Percentiles rank a stretch among this genome's conserved stretches.
phyloP scores from a whole-genome alignment of 2,888 invertebrate genomes.

The Marronus borbonicus region DNA sequence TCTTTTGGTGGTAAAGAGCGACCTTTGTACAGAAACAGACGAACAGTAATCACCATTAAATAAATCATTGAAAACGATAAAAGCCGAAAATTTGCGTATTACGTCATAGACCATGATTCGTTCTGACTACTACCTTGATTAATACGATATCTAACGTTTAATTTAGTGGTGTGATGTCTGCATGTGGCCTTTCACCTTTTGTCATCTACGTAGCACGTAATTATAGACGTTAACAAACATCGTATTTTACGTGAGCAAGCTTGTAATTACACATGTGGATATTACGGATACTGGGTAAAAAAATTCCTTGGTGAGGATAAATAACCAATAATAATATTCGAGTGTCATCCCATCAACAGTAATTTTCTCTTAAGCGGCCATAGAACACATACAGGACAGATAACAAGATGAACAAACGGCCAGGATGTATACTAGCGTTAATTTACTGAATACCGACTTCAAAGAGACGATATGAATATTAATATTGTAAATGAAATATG shows the following conservation, averaged over 20 bases:
- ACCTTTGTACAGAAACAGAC: not conserved
- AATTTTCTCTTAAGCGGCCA: not conserved
- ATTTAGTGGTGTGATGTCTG: not conserved
- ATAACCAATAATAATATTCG: constrained; percentile 1
- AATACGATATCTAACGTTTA: constrained; percentile 15
- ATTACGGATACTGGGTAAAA: not conserved
- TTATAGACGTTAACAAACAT: not conserved
- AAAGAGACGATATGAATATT: constrained; percentile 24
- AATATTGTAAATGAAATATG: constrained; percentile 28
- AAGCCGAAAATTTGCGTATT: not conserved
- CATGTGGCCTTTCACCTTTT: constrained; percentile 10
- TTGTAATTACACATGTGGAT: not conserved
- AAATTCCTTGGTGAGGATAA: not conserved
- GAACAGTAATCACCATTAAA: constrained; percentile 12
- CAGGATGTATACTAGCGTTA: not conserved
- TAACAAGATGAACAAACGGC: not conserved
- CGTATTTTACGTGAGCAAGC: not conserved
- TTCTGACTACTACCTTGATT: not conserved
- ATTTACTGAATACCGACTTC: constrained; percentile 5
- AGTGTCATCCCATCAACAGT: no score
- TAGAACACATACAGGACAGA: not conserved
- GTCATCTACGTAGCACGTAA: not conserved
- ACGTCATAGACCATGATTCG: not conserved
- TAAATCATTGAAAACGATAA: constrained; percentile 10
- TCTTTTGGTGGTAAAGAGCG: not conserved